Evolutionary conservation across 2,797 vertebrate genomes (phyloP), one percentile per base, ranked within the genome.

Genomic region (Tapirus indicus): DNA sequence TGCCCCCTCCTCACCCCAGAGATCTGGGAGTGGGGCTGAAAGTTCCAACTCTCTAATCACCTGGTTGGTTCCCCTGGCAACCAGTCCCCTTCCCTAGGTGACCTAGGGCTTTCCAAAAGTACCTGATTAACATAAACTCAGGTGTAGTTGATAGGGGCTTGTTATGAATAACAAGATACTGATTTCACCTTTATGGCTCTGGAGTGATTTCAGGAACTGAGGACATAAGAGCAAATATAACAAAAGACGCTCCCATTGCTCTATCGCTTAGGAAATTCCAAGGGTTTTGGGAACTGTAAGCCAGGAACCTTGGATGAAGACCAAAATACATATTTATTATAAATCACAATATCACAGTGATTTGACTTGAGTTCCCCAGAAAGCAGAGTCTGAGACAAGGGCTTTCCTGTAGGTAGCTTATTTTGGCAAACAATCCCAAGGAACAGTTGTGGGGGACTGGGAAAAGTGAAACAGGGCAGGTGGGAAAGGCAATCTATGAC

Each of bases 311-410:
- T 82, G 88, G 64, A 44, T 79, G 35, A 71, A 91, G 32, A 79
- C 23, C 72, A 87, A 95, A 74, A 84, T 44, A 77, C 92, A 44
- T 84, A 62, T 93, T 75, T 77, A 77, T 77, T 88, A 74, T 77
- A 75, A 88, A 75, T 83, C 49, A 88, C 27, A 92, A 49, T 75
- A 88, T 69, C 11, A 11, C 27, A 78, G 10, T 54, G 23, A 94
- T 60, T 94, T 94, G 21, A 5, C 72, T 94, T 82, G 41, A 32
- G 27, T 71, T 92, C 16, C 44, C 64, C 29, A 8, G 62, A 68
- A 91, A 93, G 62, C 27, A 87, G 38, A 87, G 44, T 27, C 75
- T 71, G 74, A 83, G 54, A 97, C 14, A 78, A 78, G 29, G 14
- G 56, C 23, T 79, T 88, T 90, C 47, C 41, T 44, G 9, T 27